Conservation (phyloP, 2,113 vertebrate genomes). For the Salvelinus sp. region DNA sequence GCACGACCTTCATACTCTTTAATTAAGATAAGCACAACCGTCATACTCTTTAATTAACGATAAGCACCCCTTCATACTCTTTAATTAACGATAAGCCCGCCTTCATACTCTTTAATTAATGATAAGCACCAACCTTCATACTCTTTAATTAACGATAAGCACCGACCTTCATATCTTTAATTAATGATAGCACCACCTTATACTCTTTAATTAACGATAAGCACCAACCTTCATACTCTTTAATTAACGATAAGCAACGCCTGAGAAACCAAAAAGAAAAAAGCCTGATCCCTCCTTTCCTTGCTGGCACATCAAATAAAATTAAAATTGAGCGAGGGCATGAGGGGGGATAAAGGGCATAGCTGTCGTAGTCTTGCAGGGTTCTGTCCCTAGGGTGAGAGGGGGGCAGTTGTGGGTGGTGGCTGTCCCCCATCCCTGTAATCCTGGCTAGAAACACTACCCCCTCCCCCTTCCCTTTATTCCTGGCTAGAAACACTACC, state of each 20-base stretch:
- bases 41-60: not conserved
- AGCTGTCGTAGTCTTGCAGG: slow-evolving; percentile 24
- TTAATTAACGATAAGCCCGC: slow-evolving; percentile 9
- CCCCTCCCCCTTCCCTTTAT: too few species aligned
- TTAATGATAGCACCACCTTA: slow-evolving; percentile 16
- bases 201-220: not conserved
- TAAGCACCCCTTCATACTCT: slow-evolving; percentile 3
- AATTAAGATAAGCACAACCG: slow-evolving; percentile 7
- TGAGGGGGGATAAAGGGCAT: slow-evolving; percentile 13
- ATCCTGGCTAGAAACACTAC: too few species aligned
- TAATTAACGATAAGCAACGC: slow-evolving; percentile 11
- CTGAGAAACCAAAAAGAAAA: slow-evolving; percentile 18
- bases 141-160: slow-evolving; percentile 7
- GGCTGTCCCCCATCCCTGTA: not conserved
- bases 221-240: not conserved
- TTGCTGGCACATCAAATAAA: slow-evolving; percentile 57
- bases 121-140: slow-evolving; percentile 10
- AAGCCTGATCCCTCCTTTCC: slow-evolving; percentile 28
- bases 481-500: too few species aligned
- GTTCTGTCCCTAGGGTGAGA: slow-evolving; percentile 1
- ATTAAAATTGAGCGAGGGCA: slow-evolving; percentile 34
- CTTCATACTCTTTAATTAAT: not conserved
- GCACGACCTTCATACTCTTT: too few species aligned
- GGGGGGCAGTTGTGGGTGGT: slow-evolving; percentile 14
- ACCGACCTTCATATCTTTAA: not conserved